phyloP scores from a whole-genome alignment of 2,113 vertebrate species.

The Istiophorus platypterus region DNA sequence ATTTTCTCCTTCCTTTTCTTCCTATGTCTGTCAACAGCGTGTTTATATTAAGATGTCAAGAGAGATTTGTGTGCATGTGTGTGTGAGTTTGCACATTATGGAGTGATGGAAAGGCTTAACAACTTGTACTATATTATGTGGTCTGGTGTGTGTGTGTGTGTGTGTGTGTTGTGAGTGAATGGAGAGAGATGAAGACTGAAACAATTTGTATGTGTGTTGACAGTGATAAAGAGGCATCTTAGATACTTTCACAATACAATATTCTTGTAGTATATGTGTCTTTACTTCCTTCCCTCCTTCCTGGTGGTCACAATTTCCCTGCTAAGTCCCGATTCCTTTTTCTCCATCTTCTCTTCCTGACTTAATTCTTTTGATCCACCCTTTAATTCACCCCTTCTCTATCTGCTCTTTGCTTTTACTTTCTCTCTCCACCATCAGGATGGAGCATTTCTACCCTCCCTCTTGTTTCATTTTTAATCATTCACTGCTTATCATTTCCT shows the following conservation, averaged over 20 bases:
- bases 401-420: background rate
- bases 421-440: background rate
- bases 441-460: background rate
- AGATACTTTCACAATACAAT: background rate
- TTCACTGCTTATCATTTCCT: background rate
- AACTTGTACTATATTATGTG: slow-evolving; percentile 18
- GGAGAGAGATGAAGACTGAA: slow-evolving; percentile 26
- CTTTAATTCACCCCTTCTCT: background rate
- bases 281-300: background rate
- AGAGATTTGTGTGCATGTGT: background rate
- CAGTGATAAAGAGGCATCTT: slow-evolving; percentile 30
- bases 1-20: background rate
- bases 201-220: background rate
- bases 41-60: slow-evolving; percentile 9
- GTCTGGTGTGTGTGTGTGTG: slow-evolving; percentile 20
- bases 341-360: background rate
- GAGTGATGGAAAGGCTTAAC: slow-evolving; percentile 52
- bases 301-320: too few relatives aligned
- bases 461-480: background rate
- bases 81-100: slow-evolving; percentile 12
- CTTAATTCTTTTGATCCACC: background rate
- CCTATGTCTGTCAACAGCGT: slow-evolving; percentile 38
- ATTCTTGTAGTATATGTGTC: background rate
- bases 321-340: background rate
- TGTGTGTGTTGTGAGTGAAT: slow-evolving; percentile 20